Base-by-base conservation (phyloP, 1,140 invertebrate species). In the Plutomurus gul region DNA sequence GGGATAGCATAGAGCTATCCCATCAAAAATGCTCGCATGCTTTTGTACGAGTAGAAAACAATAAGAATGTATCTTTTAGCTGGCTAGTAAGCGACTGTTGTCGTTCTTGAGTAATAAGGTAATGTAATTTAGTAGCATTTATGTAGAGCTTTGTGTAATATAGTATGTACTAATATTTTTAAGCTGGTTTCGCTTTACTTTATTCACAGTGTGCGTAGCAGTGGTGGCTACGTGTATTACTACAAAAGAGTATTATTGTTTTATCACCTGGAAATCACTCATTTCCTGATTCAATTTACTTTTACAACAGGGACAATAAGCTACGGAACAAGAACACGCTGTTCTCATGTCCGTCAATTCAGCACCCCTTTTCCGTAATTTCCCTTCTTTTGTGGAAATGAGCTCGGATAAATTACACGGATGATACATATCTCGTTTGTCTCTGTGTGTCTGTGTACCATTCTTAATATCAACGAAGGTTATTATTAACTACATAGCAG, bases 261-360 rank as follows among this genome's bases (percentile, higher is more conserved):
- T 73, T 73, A 73, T 73, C 70, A 73, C 70, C 70, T 73, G 37
- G 37, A 46, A 73, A 73, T 73, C 70, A 73, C 70, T 43, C 70
- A 73, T 73, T 73, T 73, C 70, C 70, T 73, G 18, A 43, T 46
- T 46, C 40, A 73, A 40, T 73, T 73, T 73, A 43, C 25, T 73
- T 65, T 65, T 65, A 65, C 70, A 40, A 73, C 70, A 73, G 70
- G 70, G 70, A 65, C 56, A 65, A 65, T 65, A 65, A 65, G 56
- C 16, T 36, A 36, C 10, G 10, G 13, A 33, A 27, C 4, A n/a
- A n/a, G 56, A 65, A 65, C 56, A 65, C 56, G 56, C 56, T 65
- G 11, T 36, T 65, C 56, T 36, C 56, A 65, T 65, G 56, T 65
- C 30, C 8, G 56, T 65, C 56, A 65, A 65, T 65, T 65, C 56